These are phyloP conservation scores for Littorina saxatilis DNA, from an alignment of 1,140 invertebrate species.

Conservation along the genomic window DNA sequence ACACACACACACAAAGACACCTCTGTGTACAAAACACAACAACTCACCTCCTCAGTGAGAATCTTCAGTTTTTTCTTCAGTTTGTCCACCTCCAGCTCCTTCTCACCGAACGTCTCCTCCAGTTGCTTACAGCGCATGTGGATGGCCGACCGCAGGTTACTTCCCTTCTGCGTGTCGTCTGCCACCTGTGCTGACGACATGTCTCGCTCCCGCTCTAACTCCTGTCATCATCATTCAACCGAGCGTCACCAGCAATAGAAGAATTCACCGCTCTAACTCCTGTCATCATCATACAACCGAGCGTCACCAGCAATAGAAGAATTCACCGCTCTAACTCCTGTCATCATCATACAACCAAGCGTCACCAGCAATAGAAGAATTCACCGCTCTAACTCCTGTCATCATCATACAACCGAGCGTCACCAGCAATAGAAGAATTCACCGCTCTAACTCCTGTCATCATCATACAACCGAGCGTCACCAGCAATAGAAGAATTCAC, in stretches of 20 bases:
- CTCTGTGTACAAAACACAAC: too few species aligned
- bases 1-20: too few species aligned
- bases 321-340: conserved; percentile 58
- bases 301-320: too few species aligned
- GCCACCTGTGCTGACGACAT: conserved; percentile 30
- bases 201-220: conserved; percentile 54
- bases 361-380: too few species aligned
- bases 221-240: conserved; percentile 42
- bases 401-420: neutral
- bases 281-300: conserved; percentile 21
- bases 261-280: conserved; percentile 54
- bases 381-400: conserved; percentile 58
- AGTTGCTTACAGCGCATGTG: conserved; percentile 62
- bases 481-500: neutral
- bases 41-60: conserved; percentile 62
- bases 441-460: neutral
- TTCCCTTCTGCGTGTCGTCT: conserved; percentile 58
- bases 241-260: too few species aligned
- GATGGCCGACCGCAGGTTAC: conserved; percentile 60
- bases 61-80: conserved; percentile 62
- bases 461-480: too few species aligned
- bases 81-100: conserved; percentile 68
- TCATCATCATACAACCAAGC: neutral
- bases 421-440: too few species aligned
- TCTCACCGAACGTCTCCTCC: conserved; percentile 61